These are phyloP conservation scores for Dipus sagitta DNA, from an alignment of 2,797 vertebrate species.

Conservation along the genomic window DNA sequence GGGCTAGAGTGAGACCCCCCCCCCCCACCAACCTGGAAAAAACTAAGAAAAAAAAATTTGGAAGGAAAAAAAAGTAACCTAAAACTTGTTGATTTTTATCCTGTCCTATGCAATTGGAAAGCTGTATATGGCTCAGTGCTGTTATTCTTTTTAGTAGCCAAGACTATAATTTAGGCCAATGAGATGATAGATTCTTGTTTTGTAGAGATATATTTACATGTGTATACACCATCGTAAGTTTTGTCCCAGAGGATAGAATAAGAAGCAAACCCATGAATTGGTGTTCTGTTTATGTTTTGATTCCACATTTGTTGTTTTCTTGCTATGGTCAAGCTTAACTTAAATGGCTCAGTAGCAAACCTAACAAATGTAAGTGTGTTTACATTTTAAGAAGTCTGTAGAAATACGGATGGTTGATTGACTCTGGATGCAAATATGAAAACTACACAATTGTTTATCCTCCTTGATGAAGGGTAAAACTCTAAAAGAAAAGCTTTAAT, in stretches of 20 bases:
- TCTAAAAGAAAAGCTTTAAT: constrained; percentile 54
- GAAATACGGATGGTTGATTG: constrained; percentile 36
- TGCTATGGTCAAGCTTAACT: constrained; percentile 23
- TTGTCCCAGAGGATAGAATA: constrained; percentile 38
- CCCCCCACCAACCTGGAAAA: no score
- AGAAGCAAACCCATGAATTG: constrained; percentile 62
- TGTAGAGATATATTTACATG: not conserved
- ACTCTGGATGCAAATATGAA: constrained; percentile 55
- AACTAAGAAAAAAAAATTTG: not conserved
- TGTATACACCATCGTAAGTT: constrained; percentile 25
- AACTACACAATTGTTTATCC: constrained; percentile 2
- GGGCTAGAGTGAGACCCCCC: no score
- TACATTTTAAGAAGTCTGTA: constrained; percentile 59
- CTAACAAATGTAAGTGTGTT: constrained; percentile 63
- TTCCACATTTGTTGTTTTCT: constrained; percentile 67
- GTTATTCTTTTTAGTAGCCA: constrained; percentile 14
- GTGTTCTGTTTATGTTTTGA: constrained; percentile 62
- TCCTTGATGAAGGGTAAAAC: constrained; percentile 48
- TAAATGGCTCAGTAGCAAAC: constrained; percentile 63
- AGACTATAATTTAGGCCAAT: constrained; percentile 39
- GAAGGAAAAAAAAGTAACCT: constrained; percentile 59
- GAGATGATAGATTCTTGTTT: constrained; percentile 46
- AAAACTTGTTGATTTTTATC: constrained; percentile 50
- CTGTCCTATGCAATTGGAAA: constrained; percentile 27
- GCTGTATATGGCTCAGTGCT: constrained; percentile 7